phyloP scores from a whole-genome alignment of 2,797 vertebrate species.

The Clarias fuscus region DNA sequence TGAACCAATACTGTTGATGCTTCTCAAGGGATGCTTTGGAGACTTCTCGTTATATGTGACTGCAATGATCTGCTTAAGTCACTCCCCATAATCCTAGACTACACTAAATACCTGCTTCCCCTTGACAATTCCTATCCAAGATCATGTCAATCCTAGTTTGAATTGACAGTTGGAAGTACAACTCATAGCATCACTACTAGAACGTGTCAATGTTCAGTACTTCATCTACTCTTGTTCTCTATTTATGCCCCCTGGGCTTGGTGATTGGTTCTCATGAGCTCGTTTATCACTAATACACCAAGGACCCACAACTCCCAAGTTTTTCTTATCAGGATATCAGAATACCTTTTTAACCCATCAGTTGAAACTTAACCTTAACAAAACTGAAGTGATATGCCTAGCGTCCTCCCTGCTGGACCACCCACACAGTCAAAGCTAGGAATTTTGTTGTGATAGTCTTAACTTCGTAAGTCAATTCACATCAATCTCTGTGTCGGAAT shows the following conservation, averaged over 20 bases:
- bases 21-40: too few relatives aligned
- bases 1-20: neutral
- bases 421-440: neutral
- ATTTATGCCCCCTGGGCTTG: neutral
- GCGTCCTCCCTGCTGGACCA: neutral
- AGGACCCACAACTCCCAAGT: neutral
- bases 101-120: neutral
- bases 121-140: neutral
- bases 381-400: neutral
- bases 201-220: neutral
- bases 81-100: neutral
- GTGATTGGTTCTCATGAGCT: too few relatives aligned
- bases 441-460: neutral
- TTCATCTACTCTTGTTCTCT: neutral
- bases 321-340: neutral
- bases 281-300: neutral
- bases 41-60: neutral
- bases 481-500: neutral
- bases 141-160: too few relatives aligned
- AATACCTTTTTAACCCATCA: neutral
- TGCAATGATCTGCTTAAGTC: neutral
- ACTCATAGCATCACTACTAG: neutral
- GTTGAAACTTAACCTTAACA: neutral
- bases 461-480: neutral
- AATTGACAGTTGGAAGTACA: neutral